Evolutionary conservation across 1,140 invertebrate species (phyloP).

Genomic region (Phortica variegata): DNA sequence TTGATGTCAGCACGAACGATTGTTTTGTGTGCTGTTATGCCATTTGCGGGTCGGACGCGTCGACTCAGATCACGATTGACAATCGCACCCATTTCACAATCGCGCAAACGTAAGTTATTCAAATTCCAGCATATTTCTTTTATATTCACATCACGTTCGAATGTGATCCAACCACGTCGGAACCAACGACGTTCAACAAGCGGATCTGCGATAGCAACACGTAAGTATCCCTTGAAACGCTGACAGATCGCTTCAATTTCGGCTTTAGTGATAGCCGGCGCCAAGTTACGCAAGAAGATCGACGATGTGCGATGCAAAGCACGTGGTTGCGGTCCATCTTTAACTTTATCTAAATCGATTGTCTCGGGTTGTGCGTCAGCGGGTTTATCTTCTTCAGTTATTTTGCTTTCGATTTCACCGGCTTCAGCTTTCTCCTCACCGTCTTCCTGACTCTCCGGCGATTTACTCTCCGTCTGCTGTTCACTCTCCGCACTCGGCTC

Average conservation of each 20-base stretch:
- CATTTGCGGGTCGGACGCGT: constrained; percentile 89
- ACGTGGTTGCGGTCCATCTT: constrained; percentile 64
- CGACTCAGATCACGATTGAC: constrained; percentile 92
- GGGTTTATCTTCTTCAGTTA: constrained; percentile 12
- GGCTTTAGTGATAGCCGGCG: constrained; percentile 92
- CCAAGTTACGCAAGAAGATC: constrained; percentile 94
- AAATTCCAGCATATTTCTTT: constrained; percentile 99
- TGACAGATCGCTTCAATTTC: constrained; percentile 98
- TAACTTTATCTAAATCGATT: constrained; percentile 58
- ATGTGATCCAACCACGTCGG: constrained; percentile 97
- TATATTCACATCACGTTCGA: constrained; percentile 94
- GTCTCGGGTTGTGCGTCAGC: constrained; percentile 31
- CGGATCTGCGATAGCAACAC: constrained; percentile 95
- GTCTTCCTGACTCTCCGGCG: too few relatives aligned
- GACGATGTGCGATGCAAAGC: constrained; percentile 92
- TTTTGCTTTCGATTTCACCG: constrained; percentile 19
- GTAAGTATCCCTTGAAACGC: constrained; percentile 91
- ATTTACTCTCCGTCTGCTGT: constrained; percentile 15
- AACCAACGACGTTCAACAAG: constrained; percentile 93
- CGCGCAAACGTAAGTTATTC: constrained; percentile 83
- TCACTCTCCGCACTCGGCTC: constrained; percentile 1
- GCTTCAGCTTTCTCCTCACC: constrained; percentile 26
- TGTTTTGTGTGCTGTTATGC: constrained; percentile 87
- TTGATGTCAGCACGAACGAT: constrained; percentile 92
- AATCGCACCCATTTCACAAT: constrained; percentile 91